Evolutionary conservation across 2,888 invertebrate genomes (phyloP).

Genomic region (Serrognathus titanus): DNA sequence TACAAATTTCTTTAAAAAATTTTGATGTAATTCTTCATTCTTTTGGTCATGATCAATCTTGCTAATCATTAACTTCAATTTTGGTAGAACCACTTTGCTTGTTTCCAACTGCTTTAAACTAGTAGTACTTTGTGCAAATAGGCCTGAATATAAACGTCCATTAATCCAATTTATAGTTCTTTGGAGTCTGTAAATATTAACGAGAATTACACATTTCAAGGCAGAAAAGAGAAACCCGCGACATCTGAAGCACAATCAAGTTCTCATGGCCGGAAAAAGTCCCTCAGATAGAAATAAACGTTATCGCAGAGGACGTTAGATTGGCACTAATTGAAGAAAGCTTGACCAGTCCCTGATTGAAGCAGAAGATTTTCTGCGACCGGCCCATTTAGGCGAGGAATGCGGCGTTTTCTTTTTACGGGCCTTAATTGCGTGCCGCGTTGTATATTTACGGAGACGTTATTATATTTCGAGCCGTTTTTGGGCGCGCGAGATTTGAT

Average conservation of each 20-base stretch:
- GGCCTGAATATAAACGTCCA: too few species aligned
- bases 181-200: too few species aligned
- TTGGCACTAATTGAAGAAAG: conserved; percentile 25
- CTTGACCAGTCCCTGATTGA: conserved; percentile 19
- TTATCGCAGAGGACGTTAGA: conserved; percentile 16
- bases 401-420: conserved; percentile 11
- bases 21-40: too few species aligned
- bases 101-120: too few species aligned
- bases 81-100: too few species aligned
- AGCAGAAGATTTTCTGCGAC: conserved; percentile 13
- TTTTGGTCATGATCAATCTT: too few species aligned
- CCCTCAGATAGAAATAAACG: conserved; percentile 6
- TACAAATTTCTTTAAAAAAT: too few species aligned
- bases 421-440: conserved; percentile 11
- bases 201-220: too few species aligned
- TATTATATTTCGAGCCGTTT: conserved; percentile 1
- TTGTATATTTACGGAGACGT: conserved; percentile 5
- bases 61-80: too few species aligned
- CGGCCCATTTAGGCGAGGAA: conserved; percentile 15
- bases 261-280: neutral
- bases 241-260: neutral
- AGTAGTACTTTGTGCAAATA: too few species aligned
- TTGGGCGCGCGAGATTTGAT: too few species aligned
- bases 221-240: neutral
- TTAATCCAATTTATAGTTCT: too few species aligned